A percentile compares a stretch with the other conserved stretches of the same genome.
Evolutionary conservation across 2,113 vertebrate genomes (phyloP).

Genomic region (Petrocephalus zakoni): DNA sequence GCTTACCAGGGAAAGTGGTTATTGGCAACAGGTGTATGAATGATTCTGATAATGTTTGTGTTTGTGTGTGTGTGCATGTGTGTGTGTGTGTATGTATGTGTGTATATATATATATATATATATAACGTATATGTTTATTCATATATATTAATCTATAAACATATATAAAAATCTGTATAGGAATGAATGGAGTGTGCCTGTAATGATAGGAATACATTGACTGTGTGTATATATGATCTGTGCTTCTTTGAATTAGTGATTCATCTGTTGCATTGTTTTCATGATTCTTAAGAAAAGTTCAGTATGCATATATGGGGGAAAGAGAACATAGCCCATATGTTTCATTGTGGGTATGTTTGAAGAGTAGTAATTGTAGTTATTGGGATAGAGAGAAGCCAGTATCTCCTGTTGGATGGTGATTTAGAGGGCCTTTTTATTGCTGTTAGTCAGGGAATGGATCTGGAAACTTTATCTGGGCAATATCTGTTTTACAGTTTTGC

Average conservation of each 20-base stretch:
- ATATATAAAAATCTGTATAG: no score
- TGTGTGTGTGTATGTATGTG: no score
- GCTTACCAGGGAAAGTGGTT: not conserved
- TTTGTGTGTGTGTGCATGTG: no score
- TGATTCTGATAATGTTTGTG: not conserved
- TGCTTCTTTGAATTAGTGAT: not conserved
- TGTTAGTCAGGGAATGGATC: not conserved
- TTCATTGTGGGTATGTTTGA: not conserved
- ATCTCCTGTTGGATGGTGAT: not conserved
- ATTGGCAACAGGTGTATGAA: not conserved
- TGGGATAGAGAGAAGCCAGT: not conserved
- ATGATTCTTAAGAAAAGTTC: not conserved
- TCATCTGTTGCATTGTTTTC: not conserved
- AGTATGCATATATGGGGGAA: not conserved
- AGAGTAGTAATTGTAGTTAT: not conserved
- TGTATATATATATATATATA: no score
- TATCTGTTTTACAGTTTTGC: not conserved
- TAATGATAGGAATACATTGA: no score
- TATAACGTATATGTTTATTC: no score
- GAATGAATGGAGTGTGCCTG: no score
- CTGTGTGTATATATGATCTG: not conserved
- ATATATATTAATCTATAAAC: no score
- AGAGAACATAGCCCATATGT: not conserved
- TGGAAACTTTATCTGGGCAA: not conserved
- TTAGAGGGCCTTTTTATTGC: not conserved